Evolutionary conservation across 2,113 vertebrate genomes (phyloP).

Genomic region (Salvator merianae): DNA sequence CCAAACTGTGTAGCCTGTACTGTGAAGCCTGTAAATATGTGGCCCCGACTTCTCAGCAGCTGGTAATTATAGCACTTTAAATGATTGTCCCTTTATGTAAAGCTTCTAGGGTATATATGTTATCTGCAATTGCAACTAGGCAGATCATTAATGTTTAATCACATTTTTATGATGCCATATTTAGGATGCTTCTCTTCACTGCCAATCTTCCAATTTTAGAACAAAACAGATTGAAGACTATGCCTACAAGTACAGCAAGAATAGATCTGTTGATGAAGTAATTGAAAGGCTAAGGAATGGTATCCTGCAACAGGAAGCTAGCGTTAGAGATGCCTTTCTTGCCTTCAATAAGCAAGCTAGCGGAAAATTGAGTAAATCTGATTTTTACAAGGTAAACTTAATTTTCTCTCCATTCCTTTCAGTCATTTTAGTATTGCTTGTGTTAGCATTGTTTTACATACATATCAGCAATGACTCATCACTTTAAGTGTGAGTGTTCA

Average conservation of each 20-base stretch:
- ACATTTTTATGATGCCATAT: constrained; percentile 39
- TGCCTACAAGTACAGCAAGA: constrained; percentile 17
- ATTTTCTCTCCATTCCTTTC: background rate
- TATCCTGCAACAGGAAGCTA: constrained; percentile 45
- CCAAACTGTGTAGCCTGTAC: background rate
- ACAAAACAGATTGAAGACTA: constrained; percentile 43
- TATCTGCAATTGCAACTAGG: constrained; percentile 21
- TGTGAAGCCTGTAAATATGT: no score
- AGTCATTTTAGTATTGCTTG: background rate
- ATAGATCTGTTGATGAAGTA: constrained; percentile 57
- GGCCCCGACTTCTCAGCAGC: background rate
- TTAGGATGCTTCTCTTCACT: constrained; percentile 22
- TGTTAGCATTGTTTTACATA: background rate
- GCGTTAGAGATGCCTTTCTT: constrained; percentile 62
- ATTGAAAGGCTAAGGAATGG: constrained; percentile 60
- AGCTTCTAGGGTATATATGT: background rate
- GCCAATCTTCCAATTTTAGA: constrained; percentile 57
- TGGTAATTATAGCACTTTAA: constrained; percentile 11
- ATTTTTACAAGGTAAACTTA: constrained; percentile 68
- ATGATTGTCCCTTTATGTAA: background rate
- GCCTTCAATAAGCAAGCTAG: constrained; percentile 38
- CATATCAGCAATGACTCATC: no score
- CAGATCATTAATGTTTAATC: constrained; percentile 41
- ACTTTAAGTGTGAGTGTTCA: no score
- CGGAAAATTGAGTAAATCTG: constrained; percentile 43